These are phyloP conservation scores for Drosophila rellima DNA, from an alignment of 2,888 invertebrate genomes.

Conservation along the genomic window DNA sequence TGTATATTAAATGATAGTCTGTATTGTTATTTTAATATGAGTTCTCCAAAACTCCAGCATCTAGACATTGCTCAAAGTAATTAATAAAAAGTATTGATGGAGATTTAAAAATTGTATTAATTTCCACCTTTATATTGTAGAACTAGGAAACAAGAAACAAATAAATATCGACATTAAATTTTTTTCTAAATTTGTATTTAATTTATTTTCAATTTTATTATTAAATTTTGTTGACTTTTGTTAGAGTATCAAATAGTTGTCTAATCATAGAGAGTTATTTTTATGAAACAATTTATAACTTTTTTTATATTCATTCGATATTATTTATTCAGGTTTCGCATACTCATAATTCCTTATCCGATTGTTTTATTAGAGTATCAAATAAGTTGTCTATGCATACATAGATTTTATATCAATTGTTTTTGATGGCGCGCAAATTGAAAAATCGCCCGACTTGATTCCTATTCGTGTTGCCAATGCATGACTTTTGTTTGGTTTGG, in stretches of 20 bases:
- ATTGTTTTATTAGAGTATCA: constrained; percentile 22
- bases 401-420: constrained; percentile 11
- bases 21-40: no score
- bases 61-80: not conserved
- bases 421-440: constrained; percentile 49
- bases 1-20: not conserved
- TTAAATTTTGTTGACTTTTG: not conserved
- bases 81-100: not conserved
- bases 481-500: constrained; percentile 40
- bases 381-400: not conserved
- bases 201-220: not conserved
- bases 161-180: no score
- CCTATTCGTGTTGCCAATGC: constrained; percentile 18
- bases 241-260: not conserved
- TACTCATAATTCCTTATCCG: not conserved
- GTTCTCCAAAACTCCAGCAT: no score
- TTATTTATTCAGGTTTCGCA: not conserved
- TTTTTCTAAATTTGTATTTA: no score
- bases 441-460: constrained; percentile 39
- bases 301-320: not conserved
- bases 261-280: not conserved
- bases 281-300: not conserved
- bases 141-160: no score
- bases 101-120: not conserved
- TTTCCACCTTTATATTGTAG: no score